Evolutionary conservation across 2,113 vertebrate species (phyloP), one percentile per base, ranked within the genome.

Genomic region (Microtus richardsoni): DNA sequence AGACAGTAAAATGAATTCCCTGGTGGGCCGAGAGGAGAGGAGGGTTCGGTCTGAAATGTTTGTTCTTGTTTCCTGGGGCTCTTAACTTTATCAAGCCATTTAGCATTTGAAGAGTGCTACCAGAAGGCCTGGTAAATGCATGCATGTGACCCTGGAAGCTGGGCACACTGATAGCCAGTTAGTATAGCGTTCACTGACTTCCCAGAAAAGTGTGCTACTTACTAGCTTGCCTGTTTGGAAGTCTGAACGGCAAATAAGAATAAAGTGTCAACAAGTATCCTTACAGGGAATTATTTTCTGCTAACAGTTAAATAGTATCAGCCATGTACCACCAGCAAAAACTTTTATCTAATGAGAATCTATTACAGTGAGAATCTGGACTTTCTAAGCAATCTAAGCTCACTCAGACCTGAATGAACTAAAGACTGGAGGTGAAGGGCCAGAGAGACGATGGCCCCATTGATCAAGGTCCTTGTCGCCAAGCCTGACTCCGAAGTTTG

Each of bases 331-430:
- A 78, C 5, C 22, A 39, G 19, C 22, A 79, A 36, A 10, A 95
- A 85, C 33, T 91, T 98, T 94, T 95, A 91, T 92, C 95, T 82
- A 74, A 0, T 97, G 87, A 94, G 13, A 68, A 33, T 39, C 70
- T 71, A 89, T 98, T 97, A 97, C 85, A 91, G 83, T 93, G 88
- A 98, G 91, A 93, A 96, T 90, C 80, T 86, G 78, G 58, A 96
- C 95, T 84, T 97, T 96, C 95, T 96, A 90, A 97, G 91, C 4
- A n/a, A 97, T 84, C 21, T 47, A 26, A 85, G 52, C 85, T 97
- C 87, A 71, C 0, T 0, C 80, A 82, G 88, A 78, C 91, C 68
- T 66, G 89, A 94, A 94, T 96, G 97, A 97, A 97, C 83, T 83
- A 36, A 75, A 75, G 88, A 97, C 68, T 0, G 0, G 91, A 49